Conservation (phyloP, 2,113 vertebrate genomes). For the Paramormyrops kingsleyae region DNA sequence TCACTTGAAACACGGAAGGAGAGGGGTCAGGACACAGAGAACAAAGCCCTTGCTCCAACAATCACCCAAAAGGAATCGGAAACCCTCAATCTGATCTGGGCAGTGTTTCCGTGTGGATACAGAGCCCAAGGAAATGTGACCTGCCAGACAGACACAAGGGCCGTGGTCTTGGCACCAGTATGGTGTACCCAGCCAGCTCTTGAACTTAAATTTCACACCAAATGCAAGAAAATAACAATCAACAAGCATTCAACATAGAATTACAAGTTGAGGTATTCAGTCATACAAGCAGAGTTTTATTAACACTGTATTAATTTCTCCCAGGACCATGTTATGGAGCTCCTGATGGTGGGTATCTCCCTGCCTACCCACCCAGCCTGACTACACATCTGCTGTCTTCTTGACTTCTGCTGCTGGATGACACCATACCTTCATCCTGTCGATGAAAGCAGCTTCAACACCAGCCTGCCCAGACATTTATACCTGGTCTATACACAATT, state of each 20-base stretch:
- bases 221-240: background rate
- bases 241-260: background rate
- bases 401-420: background rate
- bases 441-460: background rate
- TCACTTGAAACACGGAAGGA: conserved; percentile 10
- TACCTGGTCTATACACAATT: background rate
- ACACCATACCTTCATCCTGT: background rate
- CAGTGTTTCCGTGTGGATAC: conserved; percentile 32
- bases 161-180: background rate
- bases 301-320: background rate
- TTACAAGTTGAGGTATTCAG: background rate
- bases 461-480: background rate
- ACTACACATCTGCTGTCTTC: background rate
- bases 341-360: background rate
- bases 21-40: conserved; percentile 29
- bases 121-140: conserved; percentile 5
- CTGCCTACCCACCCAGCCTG: background rate
- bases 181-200: background rate
- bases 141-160: background rate
- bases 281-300: background rate
- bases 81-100: conserved; percentile 37
- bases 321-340: background rate
- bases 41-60: conserved; percentile 36
- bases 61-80: conserved; percentile 34
- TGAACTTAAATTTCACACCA: background rate